phyloP scores from a whole-genome alignment of 2,888 invertebrate species.

The Caenorhabditis sulstoni region DNA sequence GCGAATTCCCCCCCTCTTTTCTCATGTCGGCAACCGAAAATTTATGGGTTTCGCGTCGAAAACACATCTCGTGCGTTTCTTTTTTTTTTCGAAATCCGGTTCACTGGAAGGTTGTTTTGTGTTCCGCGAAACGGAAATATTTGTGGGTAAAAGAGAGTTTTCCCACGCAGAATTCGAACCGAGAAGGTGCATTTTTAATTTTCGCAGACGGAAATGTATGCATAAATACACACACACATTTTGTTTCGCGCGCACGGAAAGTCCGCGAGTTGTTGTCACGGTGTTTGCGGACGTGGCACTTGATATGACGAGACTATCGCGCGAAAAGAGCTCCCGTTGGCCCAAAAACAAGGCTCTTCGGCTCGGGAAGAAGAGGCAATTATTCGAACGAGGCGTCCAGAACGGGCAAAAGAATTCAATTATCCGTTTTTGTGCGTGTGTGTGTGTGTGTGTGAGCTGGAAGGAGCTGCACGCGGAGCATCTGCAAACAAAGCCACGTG shows the following conservation, averaged over 20 bases:
- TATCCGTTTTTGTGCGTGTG: not conserved
- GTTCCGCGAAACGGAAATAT: not conserved
- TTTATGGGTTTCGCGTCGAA: not conserved
- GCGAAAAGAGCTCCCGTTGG: no score
- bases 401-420: not conserved
- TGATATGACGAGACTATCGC: not conserved
- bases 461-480: no score
- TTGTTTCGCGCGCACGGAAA: no score
- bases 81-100: not conserved
- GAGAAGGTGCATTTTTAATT: slow-evolving; percentile 1
- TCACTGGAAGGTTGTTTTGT: not conserved
- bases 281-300: not conserved
- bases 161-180: slow-evolving; percentile 4
- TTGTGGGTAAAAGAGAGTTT: no score
- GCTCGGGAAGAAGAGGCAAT: not conserved
- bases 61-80: no score
- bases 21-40: not conserved
- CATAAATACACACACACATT: no score
- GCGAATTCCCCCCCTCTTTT: not conserved
- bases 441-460: no score
- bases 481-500: no score
- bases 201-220: no score
- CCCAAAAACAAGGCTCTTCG: not conserved
- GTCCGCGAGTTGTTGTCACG: no score
- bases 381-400: not conserved